Base-by-base conservation (phyloP, 2,113 vertebrate genomes). In the Greenwoodochromis staneri region DNA sequence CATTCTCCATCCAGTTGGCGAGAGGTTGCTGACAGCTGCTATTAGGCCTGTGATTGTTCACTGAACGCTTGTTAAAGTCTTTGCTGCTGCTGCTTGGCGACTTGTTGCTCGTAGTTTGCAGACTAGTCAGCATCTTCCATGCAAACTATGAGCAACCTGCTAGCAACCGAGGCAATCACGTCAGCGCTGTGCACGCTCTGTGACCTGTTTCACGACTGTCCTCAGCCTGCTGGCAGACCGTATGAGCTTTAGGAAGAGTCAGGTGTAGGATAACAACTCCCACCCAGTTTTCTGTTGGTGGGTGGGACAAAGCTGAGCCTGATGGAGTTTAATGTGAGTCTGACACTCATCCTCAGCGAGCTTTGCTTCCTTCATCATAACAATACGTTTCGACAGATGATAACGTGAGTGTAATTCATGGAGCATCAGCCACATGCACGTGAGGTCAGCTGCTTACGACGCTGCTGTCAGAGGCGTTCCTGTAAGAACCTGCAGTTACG, bases 351-450 rank as follows among this genome's bases (percentile, higher is more conserved):
- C 24, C 42, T 76, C 10, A 36, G 61, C 4, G 4, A 36, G 34
- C 14, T 73, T 29, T 73, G 40, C 12, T 76, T 76, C 14, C 14
- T 76, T 5, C 16, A 4, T 17, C 14, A 47, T 29, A 29, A 29
- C 14, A 29, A 1, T 1, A 76, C 1, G 5, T 45, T 13, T 2
- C 6, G 0, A 2, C 6, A 24, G 9, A 66, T 38, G 1, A 38
- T 66, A 12, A 40, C 5, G 1, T 42, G 66, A 76, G 24, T 45
- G 21, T 47, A 3, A 1, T 29, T 61, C 4, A 29, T 27, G n/a
- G 29, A 45, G 24, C 16, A 63, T 51, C 61, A 63, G 78, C 38
- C 71, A 47, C 54, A 0, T 29, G 42, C 29, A 2, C 1, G 3
- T 27, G 59, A 83, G 71, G 27, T 66, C 34, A 9, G 40, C 31